Base-by-base conservation (phyloP, 2,888 invertebrate genomes). In the Ennomos fuscantarius region DNA sequence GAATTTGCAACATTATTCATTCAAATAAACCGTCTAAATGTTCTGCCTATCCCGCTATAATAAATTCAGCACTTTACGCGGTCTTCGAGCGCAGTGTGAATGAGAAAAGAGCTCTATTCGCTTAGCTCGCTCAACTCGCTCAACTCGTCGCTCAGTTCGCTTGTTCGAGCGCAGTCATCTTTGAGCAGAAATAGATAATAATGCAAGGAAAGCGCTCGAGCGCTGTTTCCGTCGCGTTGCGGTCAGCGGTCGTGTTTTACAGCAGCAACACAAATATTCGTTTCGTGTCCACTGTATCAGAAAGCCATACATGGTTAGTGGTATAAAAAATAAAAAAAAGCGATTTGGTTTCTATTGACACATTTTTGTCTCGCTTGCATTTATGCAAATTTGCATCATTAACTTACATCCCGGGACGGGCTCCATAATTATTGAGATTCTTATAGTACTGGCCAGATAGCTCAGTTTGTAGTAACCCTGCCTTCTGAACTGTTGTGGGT, bases 271-370 rank as follows among this genome's bases (percentile, higher is more conserved):
- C 82, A 85, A 87, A 86, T 81, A 81, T 80, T 78, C 76, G 71
- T 67, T 72, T 44, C 71, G 79, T 81, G 85, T 73, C 69, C 84
- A 80, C 77, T 86, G 82, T 88, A 88, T 87, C 87, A 87, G 86
- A 87, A 87, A 87, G 81, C 81, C 84, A 81, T 81, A 79, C 72
- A 58, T 54, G 42, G 55, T 12, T 39, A 46, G 58, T 52, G 70
- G 73, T 47, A 0, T 54, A 59, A 68, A 51, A 9, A 59, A 50
- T 1, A 36, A 42, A 59, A 53, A 47, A 8, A 0, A 58, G 71
- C 60, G 62, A 6, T 24, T 24, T 24, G 24, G 15, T 15, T 15
- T 15, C 3, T 3, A 2, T 2, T 15, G 1, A 24, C 24, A 6
- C 6, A 6, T 24, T 24, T 24, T 24, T 24, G 24, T 24, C 24